Evolutionary conservation across 2,113 vertebrate genomes (phyloP), one percentile per base, ranked within the genome.

Genomic region (Kryptolebias marmoratus): DNA sequence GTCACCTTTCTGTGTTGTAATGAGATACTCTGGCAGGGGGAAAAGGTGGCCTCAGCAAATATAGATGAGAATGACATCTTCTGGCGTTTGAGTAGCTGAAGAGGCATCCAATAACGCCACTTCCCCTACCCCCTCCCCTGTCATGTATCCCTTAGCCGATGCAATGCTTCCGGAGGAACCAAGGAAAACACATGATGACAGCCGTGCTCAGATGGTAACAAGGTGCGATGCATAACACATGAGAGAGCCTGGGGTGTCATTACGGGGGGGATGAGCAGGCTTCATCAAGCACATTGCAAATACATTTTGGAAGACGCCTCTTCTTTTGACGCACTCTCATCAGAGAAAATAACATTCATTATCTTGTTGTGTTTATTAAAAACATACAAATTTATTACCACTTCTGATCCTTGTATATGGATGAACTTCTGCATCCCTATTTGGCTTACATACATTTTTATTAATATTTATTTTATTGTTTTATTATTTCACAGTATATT

Each of bases 181-280:
- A 59, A 32, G 74, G 73, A 86, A 74, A 87, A 87, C 73, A 39
- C 73, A 72, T 36, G 71, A 82, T 88, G 88, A 93, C 88, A 92
- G 80, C 64, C 78, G 54, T 68, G 81, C 88, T 90, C 80, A 70
- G 84, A 89, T 74, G 87, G 84, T 93, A 92, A 93, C 87, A 91
- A 91, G 89, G 88, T 88, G 83, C 84, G 89, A 91, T 91, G 91
- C 90, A 94, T 92, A 92, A 92, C 90, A 91, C 90, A 89, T 88
- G 87, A 92, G 87, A 90, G 79, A 80, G 85, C 72, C 83, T 83
- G 56, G 65, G 81, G 88, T 90, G 89, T 88, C 89, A 91, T 90
- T 89, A 93, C 79, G 32, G 39, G 80, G 77, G 83, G 82, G 85
- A 90, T 87, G 87, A 91, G 76, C 81, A 83, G 82, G 88, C 83